phyloP scores from a whole-genome alignment of 2,888 invertebrate genomes.

The Sminthurinus aureus region DNA sequence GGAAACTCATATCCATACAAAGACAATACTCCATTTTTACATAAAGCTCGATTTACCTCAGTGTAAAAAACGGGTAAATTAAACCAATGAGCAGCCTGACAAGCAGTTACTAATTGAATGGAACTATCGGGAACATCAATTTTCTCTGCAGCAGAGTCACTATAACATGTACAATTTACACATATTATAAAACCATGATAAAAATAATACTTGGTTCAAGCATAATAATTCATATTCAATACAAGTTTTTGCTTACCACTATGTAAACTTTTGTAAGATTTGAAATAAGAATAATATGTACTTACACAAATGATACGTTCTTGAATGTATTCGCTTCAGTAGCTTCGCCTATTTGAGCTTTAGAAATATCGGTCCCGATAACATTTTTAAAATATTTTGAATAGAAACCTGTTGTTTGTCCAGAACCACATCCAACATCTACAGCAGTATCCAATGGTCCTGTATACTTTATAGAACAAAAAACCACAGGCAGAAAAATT shows the following conservation, averaged over 20 bases:
- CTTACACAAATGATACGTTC: constrained; percentile 61
- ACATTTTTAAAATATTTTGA: constrained; percentile 64
- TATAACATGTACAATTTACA: constrained; percentile 47
- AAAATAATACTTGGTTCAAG: not conserved
- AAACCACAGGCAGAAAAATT: not conserved
- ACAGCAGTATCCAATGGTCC: not conserved
- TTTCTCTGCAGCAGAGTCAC: constrained; percentile 56
- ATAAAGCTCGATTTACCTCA: constrained; percentile 41
- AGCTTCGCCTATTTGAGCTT: constrained; percentile 64
- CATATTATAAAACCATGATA: not conserved
- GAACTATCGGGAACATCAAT: constrained; percentile 20
- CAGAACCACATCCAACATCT: constrained; percentile 65
- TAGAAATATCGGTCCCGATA: constrained; percentile 64
- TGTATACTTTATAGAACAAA: not conserved
- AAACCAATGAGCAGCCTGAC: constrained; percentile 49
- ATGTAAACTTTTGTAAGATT: too few species aligned
- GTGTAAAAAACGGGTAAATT: constrained; percentile 42
- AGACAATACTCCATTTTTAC: constrained; percentile 39
- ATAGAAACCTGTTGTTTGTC: constrained; percentile 65
- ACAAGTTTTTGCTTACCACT: too few species aligned
- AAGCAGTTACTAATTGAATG: constrained; percentile 40
- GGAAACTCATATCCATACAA: constrained; percentile 46
- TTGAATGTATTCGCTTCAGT: constrained; percentile 56
- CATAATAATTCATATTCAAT: too few species aligned
- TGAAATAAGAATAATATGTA: not conserved